Evolutionary conservation across 2,113 vertebrate genomes (phyloP).

Genomic region (Alouatta palliata): DNA sequence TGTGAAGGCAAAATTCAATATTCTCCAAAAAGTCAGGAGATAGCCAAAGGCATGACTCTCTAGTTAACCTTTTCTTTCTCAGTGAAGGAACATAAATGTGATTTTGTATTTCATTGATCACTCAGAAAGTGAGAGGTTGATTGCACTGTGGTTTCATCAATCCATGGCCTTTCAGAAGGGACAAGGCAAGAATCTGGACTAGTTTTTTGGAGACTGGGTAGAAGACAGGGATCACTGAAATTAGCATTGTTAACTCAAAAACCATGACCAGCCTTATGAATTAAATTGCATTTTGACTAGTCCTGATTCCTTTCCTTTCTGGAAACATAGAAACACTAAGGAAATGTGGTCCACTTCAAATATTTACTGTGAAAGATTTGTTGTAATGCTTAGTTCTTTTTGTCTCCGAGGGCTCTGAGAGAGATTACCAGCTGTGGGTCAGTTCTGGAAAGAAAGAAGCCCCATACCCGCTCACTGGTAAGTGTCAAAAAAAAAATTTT

Average conservation of each 20-base stretch:
- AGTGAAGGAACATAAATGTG: neutral
- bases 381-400: neutral
- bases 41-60: neutral
- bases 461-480: constrained; percentile 91
- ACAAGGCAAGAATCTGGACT: neutral
- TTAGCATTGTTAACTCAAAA: neutral
- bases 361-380: neutral
- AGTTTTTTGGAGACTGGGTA: neutral
- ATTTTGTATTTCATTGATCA: neutral
- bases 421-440: constrained; percentile 90
- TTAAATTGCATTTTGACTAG: neutral
- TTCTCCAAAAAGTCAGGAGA: neutral
- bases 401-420: constrained; percentile 86
- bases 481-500: constrained; percentile 71
- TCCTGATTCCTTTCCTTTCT: neutral
- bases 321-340: neutral
- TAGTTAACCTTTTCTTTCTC: neutral
- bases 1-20: neutral
- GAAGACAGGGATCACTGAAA: neutral
- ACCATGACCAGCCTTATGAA: neutral
- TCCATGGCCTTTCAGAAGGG: neutral
- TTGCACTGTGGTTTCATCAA: neutral
- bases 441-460: constrained; percentile 90
- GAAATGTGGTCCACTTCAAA: neutral
- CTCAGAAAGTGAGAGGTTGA: neutral